Evolutionary conservation across 2,888 invertebrate species (phyloP).

Genomic region (Lymantria dispar): DNA sequence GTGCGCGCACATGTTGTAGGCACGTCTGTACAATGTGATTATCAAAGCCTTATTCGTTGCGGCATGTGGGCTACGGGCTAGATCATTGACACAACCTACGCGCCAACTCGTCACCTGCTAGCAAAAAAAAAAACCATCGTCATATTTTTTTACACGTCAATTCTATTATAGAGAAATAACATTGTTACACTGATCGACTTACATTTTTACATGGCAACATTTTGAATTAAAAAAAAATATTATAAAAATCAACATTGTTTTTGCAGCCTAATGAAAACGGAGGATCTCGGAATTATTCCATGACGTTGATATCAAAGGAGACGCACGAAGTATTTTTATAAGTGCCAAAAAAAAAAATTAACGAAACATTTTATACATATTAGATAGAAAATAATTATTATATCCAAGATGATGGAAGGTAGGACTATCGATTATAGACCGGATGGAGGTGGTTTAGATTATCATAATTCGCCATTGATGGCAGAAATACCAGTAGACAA

Average conservation of each 20-base stretch:
- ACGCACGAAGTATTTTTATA: slow-evolving; percentile 72
- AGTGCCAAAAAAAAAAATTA: slow-evolving; percentile 62
- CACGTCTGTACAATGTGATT: slow-evolving; percentile 68
- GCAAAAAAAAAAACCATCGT: slow-evolving; percentile 59
- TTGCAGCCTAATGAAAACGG: slow-evolving; percentile 70
- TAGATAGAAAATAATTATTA: slow-evolving; percentile 67
- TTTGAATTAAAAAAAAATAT: slow-evolving; percentile 35
- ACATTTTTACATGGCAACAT: slow-evolving; percentile 39
- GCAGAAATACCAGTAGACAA: slow-evolving; percentile 86
- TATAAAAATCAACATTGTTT: slow-evolving; percentile 31
- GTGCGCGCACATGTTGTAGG: slow-evolving; percentile 22
- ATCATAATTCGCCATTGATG: slow-evolving; percentile 86
- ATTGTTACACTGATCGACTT: slow-evolving; percentile 1
- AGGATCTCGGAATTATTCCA: slow-evolving; percentile 77
- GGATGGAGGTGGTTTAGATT: slow-evolving; percentile 84
- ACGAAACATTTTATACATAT: slow-evolving; percentile 56
- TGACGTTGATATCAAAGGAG: slow-evolving; percentile 61
- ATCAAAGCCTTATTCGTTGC: slow-evolving; percentile 75
- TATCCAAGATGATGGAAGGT: slow-evolving; percentile 79
- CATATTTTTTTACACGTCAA: slow-evolving; percentile 56
- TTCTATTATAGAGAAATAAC: slow-evolving; percentile 58
- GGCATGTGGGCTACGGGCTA: slow-evolving; percentile 79
- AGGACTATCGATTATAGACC: slow-evolving; percentile 79
- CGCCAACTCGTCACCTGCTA: slow-evolving; percentile 76
- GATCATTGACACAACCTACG: slow-evolving; percentile 82